phyloP scores from a whole-genome alignment of 2,797 vertebrate genomes.

The Eulemur rubriventer region DNA sequence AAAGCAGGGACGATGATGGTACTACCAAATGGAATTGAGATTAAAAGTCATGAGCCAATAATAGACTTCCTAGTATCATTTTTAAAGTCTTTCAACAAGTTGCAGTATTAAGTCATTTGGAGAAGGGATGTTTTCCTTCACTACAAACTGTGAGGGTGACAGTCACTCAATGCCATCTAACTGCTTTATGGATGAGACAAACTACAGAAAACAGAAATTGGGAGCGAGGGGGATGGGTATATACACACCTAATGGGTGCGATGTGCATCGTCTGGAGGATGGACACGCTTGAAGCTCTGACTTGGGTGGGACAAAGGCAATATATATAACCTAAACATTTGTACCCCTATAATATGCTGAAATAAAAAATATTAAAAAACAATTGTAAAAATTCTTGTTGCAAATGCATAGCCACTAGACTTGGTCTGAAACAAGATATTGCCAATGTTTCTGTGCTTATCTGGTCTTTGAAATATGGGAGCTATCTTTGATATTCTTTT shows the following conservation, averaged over 20 bases:
- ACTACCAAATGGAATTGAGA: not conserved
- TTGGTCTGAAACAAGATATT: not conserved
- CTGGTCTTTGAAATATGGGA: not conserved
- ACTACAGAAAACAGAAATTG: not conserved
- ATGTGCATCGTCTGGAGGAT: too few species aligned
- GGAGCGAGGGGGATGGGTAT: too few species aligned
- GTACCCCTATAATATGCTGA: too few species aligned
- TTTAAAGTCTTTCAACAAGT: not conserved
- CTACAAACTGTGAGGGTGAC: not conserved
- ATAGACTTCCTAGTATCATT: not conserved
- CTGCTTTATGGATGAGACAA: not conserved
- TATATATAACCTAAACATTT: too few species aligned
- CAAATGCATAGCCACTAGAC: not conserved
- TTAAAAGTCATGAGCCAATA: not conserved
- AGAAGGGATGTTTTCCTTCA: not conserved
- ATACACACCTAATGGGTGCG: too few species aligned
- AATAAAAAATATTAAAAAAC: too few species aligned
- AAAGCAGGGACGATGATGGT: not conserved
- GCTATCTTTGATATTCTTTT: not conserved
- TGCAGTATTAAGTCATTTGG: not conserved
- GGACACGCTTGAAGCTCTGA: too few species aligned
- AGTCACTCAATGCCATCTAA: not conserved
- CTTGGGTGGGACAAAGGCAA: too few species aligned
- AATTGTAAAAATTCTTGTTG: not conserved
- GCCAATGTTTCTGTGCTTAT: not conserved